phyloP scores from a whole-genome alignment of 2,797 vertebrate genomes.

The Hyperoplus immaculatus region DNA sequence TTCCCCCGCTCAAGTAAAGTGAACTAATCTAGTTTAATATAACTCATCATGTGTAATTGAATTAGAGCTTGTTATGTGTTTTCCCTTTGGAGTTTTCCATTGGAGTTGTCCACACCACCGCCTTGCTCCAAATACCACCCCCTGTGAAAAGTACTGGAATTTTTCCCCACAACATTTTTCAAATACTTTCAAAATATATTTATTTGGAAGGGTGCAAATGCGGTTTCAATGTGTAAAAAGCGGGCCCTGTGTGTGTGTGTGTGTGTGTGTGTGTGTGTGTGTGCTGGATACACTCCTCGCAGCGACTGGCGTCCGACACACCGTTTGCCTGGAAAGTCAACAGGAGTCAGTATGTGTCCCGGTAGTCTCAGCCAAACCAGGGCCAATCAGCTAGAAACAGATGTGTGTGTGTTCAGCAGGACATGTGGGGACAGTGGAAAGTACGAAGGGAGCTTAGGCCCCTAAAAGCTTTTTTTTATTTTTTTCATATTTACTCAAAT shows the following conservation, averaged over 20 bases:
- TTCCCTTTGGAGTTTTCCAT: slow-evolving; percentile 55
- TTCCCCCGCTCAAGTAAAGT: slow-evolving; percentile 38
- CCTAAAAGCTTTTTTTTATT: slow-evolving; percentile 13
- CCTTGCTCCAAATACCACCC: slow-evolving; percentile 17
- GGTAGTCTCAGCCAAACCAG: slow-evolving; percentile 65
- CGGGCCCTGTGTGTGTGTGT: slow-evolving; percentile 38
- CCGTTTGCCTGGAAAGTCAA: slow-evolving; percentile 59
- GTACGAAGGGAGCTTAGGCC: slow-evolving; percentile 50
- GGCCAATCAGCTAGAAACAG: slow-evolving; percentile 78
- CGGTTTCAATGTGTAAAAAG: slow-evolving; percentile 32
- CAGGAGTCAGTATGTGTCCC: slow-evolving; percentile 64
- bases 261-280: slow-evolving; percentile 25
- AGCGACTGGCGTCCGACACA: slow-evolving; percentile 35
- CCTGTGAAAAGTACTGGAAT: slow-evolving; percentile 45
- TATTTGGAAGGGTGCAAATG: slow-evolving; percentile 73
- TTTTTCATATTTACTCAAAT: slow-evolving; percentile 55
- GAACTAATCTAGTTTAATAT: slow-evolving; percentile 57
- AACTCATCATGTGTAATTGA: slow-evolving; percentile 49
- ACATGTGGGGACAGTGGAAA: slow-evolving; percentile 63
- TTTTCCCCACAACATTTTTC: slow-evolving; percentile 50
- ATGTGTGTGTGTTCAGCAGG: slow-evolving; percentile 75
- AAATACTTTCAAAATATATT: slow-evolving; percentile 59
- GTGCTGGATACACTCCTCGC: slow-evolving; percentile 31
- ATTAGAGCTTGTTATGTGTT: slow-evolving; percentile 57
- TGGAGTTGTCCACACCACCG: slow-evolving; percentile 26